These are phyloP conservation scores for Lacerta agilis DNA, from an alignment of 2,797 vertebrate species.

Conservation along the genomic window DNA sequence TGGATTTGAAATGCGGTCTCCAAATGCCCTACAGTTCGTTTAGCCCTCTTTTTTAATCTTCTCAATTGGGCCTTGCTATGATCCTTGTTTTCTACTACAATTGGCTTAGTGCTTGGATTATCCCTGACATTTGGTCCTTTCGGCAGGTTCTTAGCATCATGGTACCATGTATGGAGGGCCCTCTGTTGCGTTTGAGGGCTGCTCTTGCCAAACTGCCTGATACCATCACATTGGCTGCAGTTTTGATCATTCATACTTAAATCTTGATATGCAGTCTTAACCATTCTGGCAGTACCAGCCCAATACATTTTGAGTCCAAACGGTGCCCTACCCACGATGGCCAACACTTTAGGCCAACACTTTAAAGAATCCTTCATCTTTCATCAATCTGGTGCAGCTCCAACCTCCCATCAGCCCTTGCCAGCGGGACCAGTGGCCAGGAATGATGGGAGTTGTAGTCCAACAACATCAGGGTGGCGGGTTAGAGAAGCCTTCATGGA, in stretches of 20 bases:
- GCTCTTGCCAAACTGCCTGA: conserved; percentile 35
- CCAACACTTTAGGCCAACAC: background rate
- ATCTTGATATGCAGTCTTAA: background rate
- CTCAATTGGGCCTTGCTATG: conserved; percentile 62
- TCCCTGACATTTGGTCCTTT: conserved; percentile 64
- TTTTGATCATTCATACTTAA: conserved; percentile 25
- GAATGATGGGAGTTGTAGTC: no score
- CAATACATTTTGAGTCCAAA: background rate
- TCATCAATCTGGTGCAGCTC: no score
- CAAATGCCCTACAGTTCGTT: conserved; percentile 74
- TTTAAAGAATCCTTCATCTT: background rate
- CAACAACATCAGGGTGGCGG: no score
- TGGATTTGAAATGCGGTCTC: conserved; percentile 75
- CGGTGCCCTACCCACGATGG: background rate
- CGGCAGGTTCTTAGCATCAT: conserved; percentile 23
- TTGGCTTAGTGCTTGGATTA: conserved; percentile 50
- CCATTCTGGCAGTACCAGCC: background rate
- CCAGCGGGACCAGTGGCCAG: no score
- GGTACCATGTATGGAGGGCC: conserved; percentile 43
- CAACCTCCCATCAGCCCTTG: no score
- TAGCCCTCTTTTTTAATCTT: conserved; percentile 74
- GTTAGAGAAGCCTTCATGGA: no score
- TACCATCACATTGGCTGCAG: conserved; percentile 38
- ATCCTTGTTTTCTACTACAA: conserved; percentile 56
- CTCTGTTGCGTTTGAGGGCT: conserved; percentile 26